These are phyloP conservation scores for Petrocephalus zakoni DNA, from an alignment of 2,113 vertebrate genomes.

Conservation along the genomic window DNA sequence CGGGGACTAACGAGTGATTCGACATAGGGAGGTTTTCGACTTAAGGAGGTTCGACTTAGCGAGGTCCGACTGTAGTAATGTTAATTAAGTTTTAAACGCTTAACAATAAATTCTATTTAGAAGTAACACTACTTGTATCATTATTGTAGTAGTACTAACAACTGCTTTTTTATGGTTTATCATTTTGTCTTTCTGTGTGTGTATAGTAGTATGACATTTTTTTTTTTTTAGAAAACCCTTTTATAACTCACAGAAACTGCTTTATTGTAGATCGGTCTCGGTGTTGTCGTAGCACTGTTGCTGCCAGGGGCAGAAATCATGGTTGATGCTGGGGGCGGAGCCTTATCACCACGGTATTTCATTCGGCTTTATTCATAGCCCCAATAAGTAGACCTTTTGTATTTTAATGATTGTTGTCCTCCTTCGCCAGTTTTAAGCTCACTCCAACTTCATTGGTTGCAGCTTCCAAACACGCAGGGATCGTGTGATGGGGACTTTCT, in stretches of 20 bases:
- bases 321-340: too few relatives aligned
- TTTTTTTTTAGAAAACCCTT: too few relatives aligned
- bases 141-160: background rate
- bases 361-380: background rate
- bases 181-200: background rate
- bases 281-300: background rate
- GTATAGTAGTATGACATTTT: too few relatives aligned
- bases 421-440: background rate
- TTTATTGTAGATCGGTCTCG: background rate
- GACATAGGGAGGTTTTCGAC: too few relatives aligned
- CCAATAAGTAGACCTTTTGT: background rate
- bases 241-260: too few relatives aligned
- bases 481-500: background rate
- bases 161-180: too few relatives aligned
- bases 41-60: too few relatives aligned
- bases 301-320: background rate
- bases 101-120: background rate
- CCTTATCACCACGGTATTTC: background rate
- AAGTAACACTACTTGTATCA: background rate
- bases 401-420: background rate
- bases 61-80: too few relatives aligned
- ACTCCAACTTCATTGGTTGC: background rate
- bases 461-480: background rate
- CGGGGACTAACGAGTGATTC: too few relatives aligned
- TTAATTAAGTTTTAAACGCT: background rate